A percentile compares a stretch with the other conserved stretches of the same genome.
Conservation (phyloP, 2,113 vertebrate species). For the Cyphomyrus discorhynchus region DNA sequence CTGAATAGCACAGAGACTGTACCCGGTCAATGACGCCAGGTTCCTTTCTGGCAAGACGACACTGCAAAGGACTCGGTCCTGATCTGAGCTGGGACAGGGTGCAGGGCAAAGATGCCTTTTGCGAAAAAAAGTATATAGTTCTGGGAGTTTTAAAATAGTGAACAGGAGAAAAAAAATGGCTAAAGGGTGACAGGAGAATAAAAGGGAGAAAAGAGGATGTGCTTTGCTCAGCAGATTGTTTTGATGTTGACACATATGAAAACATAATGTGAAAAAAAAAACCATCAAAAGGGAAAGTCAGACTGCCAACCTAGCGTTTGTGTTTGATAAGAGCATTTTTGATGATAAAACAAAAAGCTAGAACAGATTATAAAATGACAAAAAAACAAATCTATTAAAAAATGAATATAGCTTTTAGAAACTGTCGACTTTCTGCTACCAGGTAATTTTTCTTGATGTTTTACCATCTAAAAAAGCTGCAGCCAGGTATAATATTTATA, state of each 20-base stretch:
- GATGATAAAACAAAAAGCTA: background rate
- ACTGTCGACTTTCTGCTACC: background rate
- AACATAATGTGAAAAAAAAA: background rate
- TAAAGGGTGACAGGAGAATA: background rate
- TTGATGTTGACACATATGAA: constrained; percentile 30
- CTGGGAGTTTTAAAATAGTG: background rate
- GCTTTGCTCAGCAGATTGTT: constrained; percentile 27
- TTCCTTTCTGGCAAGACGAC: background rate
- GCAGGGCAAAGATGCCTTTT: background rate
- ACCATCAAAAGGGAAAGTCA: background rate
- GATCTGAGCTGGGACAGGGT: background rate
- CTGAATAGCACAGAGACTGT: background rate
- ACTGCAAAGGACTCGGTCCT: background rate
- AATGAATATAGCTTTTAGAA: background rate
- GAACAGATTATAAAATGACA: background rate
- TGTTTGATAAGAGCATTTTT: constrained; percentile 1
- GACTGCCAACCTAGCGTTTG: background rate
- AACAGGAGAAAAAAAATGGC: constrained; percentile 10
- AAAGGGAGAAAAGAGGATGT: constrained; percentile 6
- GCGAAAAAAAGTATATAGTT: background rate
- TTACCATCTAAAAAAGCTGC: background rate
- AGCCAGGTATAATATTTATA: background rate
- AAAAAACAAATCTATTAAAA: constrained; percentile 5
- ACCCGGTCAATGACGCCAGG: background rate
- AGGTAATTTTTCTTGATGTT: background rate